Evolutionary conservation across 1,140 invertebrate species (phyloP).

Genomic region (Acromyrmex heyeri): DNA sequence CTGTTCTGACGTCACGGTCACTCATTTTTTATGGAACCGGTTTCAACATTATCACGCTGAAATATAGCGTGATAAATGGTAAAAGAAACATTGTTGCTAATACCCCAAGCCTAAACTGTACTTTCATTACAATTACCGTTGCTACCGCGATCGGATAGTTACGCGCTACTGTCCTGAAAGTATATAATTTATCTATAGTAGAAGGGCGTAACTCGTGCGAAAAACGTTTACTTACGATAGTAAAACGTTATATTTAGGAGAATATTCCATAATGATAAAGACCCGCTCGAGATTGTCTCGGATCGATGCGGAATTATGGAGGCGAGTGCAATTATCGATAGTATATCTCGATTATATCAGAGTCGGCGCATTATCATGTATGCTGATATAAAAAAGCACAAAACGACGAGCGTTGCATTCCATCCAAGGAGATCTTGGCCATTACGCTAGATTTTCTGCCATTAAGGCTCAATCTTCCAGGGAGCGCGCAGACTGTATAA

Average conservation of each 20-base stretch:
- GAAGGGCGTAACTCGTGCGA: constrained; percentile 39
- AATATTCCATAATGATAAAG: constrained; percentile 49
- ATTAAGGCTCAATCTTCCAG: constrained; percentile 44
- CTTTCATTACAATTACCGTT: constrained; percentile 60
- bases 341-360: constrained; percentile 61
- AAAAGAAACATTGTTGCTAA: constrained; percentile 59
- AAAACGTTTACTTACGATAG: constrained; percentile 64
- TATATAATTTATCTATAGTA: constrained; percentile 62
- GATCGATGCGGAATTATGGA: constrained; percentile 35
- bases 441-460: constrained; percentile 63
- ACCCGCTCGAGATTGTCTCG: constrained; percentile 57
- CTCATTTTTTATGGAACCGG: constrained; percentile 40
- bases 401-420: constrained; percentile 43
- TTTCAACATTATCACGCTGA: constrained; percentile 23
- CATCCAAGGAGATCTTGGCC: constrained; percentile 34
- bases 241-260: constrained; percentile 53
- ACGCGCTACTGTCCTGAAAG: constrained; percentile 64
- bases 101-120: constrained; percentile 47
- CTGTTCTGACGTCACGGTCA: constrained; percentile 36
- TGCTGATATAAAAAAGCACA: constrained; percentile 10
- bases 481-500: background rate
- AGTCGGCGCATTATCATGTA: constrained; percentile 60
- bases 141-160: constrained; percentile 54
- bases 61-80: background rate
- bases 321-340: constrained; percentile 59